Percentiles rank a stretch among this genome's conserved stretches.
Evolutionary conservation across 1,140 invertebrate genomes (phyloP).

Genomic region (Doryteuthis pealeii): DNA sequence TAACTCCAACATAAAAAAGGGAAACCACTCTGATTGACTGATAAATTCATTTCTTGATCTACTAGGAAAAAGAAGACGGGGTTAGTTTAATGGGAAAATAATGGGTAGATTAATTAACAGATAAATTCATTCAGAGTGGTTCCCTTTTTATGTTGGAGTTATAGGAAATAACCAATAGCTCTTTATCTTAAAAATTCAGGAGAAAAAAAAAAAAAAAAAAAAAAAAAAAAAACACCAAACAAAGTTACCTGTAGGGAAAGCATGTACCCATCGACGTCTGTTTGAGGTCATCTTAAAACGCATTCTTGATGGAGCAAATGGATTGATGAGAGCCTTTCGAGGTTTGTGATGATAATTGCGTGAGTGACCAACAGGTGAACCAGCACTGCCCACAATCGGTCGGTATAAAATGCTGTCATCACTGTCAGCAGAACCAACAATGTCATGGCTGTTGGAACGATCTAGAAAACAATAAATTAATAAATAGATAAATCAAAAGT

Average conservation of each 20-base stretch:
- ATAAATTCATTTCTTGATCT: too few species aligned
- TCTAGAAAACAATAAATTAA: slow-evolving; percentile 27
- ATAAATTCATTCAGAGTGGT: too few species aligned
- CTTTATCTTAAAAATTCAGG: too few species aligned
- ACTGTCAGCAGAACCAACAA: slow-evolving; percentile 39
- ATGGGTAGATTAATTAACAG: too few species aligned
- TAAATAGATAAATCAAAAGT: neutral
- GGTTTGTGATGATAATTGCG: slow-evolving; percentile 30
- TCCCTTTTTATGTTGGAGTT: too few species aligned
- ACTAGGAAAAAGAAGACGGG: too few species aligned
- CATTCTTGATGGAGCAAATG: slow-evolving; percentile 95
- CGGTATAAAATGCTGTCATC: slow-evolving; percentile 35
- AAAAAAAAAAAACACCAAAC: too few species aligned
- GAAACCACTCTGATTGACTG: too few species aligned
- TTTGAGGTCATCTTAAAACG: slow-evolving; percentile 96
- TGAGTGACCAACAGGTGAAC: slow-evolving; percentile 48
- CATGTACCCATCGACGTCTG: slow-evolving; percentile 94
- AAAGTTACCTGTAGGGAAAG: slow-evolving; percentile 84
- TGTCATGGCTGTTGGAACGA: slow-evolving; percentile 29
- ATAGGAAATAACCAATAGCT: too few species aligned
- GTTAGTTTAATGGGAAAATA: too few species aligned
- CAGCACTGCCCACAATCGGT: slow-evolving; percentile 52
- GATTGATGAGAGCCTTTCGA: slow-evolving; percentile 73
- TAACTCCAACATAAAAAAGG: too few species aligned
- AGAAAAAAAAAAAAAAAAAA: too few species aligned